A percentile compares a stretch with the other conserved stretches of the same genome.
These are phyloP conservation scores for Hydropsyche tenuis DNA, from an alignment of 1,140 invertebrate genomes.

Conservation along the genomic window DNA sequence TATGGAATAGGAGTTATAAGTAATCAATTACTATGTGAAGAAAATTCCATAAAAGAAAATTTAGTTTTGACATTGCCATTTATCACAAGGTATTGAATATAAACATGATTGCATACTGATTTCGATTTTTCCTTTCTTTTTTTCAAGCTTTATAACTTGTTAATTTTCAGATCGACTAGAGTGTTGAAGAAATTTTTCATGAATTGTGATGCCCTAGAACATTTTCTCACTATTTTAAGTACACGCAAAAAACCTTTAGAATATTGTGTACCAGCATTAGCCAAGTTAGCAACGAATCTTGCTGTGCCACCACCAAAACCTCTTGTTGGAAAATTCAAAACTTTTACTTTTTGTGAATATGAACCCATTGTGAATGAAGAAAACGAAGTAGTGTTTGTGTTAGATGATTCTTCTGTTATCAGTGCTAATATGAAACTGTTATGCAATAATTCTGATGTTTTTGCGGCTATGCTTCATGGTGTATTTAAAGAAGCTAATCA, in stretches of 20 bases:
- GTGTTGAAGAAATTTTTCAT: slow-evolving; percentile 59
- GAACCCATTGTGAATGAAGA: slow-evolving; percentile 55
- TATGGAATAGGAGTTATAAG: slow-evolving; percentile 65
- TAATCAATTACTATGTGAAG: slow-evolving; percentile 61
- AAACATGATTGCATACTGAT: not conserved
- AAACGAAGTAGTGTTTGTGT: slow-evolving; percentile 65
- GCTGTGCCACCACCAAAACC: slow-evolving; percentile 61
- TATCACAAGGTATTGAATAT: slow-evolving; percentile 59
- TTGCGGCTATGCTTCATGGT: slow-evolving; percentile 70
- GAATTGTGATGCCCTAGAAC: slow-evolving; percentile 57
- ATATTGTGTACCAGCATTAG: slow-evolving; percentile 58
- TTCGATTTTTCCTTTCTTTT: slow-evolving; percentile 8
- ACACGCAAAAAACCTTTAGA: slow-evolving; percentile 56
- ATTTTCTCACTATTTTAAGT: slow-evolving; percentile 54
- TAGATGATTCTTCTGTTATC: slow-evolving; percentile 70
- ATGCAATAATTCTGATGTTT: slow-evolving; percentile 69
- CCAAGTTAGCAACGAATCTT: slow-evolving; percentile 58
- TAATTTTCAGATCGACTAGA: slow-evolving; percentile 56
- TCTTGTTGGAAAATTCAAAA: slow-evolving; percentile 55
- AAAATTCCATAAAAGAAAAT: slow-evolving; percentile 58
- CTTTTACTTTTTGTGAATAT: slow-evolving; percentile 54
- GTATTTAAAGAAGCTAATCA: slow-evolving; percentile 70
- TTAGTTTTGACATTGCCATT: slow-evolving; percentile 62
- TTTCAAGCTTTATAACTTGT: no score
- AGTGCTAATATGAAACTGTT: slow-evolving; percentile 67